Evolutionary conservation across 1,140 invertebrate species (phyloP).

Genomic region (Sminthurinus signatus): DNA sequence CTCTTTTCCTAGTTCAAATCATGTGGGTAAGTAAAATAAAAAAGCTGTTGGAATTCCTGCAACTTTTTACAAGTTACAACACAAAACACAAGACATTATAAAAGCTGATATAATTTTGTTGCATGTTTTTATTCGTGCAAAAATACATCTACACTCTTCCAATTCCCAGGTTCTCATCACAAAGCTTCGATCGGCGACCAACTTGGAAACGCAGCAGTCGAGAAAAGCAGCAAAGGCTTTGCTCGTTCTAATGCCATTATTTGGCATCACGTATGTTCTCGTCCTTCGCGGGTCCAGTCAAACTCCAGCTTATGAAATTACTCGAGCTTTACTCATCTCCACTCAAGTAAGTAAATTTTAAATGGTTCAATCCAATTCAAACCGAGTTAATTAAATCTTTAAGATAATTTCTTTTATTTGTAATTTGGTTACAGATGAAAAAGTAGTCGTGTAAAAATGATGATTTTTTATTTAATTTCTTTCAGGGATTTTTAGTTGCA

Average conservation of each 20-base stretch:
- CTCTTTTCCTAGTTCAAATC: conserved; percentile 79
- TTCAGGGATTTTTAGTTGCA: conserved; percentile 73
- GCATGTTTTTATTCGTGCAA: too few relatives aligned
- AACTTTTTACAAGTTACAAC: background rate
- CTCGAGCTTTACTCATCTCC: conserved; percentile 65
- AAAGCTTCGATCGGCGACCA: conserved; percentile 78
- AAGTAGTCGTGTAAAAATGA: background rate
- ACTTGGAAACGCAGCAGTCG: conserved; percentile 77
- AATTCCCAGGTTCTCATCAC: conserved; percentile 84
- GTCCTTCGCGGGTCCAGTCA: conserved; percentile 57
- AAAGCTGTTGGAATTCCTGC: background rate
- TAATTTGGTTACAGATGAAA: background rate
- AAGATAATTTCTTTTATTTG: background rate
- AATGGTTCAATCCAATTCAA: background rate
- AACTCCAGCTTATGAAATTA: conserved; percentile 45
- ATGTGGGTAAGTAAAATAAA: conserved; percentile 69
- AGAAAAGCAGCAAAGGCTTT: conserved; percentile 84
- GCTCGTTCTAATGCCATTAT: conserved; percentile 74
- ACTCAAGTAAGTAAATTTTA: conserved; percentile 60
- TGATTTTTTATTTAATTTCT: background rate
- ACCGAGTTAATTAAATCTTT: too few relatives aligned
- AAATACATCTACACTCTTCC: too few relatives aligned
- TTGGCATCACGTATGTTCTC: conserved; percentile 81
- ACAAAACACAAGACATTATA: too few relatives aligned
- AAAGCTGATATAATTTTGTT: conserved; percentile 1